Percentiles rank a stretch among this genome's conserved stretches.
These are phyloP conservation scores for Pachyramphus minor DNA, from an alignment of 2,113 vertebrate species.

Conservation along the genomic window DNA sequence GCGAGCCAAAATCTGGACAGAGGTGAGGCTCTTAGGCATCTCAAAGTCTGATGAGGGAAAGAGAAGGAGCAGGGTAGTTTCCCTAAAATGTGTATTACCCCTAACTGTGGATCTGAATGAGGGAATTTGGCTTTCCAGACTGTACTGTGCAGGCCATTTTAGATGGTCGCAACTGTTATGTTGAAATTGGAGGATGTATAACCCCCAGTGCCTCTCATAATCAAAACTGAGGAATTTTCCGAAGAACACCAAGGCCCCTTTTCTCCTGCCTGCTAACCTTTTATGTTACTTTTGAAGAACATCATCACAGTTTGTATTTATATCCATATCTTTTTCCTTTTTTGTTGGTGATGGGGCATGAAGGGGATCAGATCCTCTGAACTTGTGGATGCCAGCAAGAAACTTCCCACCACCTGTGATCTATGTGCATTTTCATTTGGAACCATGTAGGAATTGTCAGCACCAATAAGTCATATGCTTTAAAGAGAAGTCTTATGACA, in stretches of 20 bases:
- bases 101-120: not conserved
- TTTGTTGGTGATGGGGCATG: not conserved
- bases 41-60: not conserved
- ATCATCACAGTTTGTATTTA: not conserved
- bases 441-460: not conserved
- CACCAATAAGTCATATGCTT: not conserved
- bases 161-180: not conserved
- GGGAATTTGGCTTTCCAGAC: not conserved
- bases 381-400: not conserved
- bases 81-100: not conserved
- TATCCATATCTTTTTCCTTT: not conserved
- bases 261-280: not conserved
- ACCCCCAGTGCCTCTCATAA: not conserved
- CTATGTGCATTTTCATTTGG: not conserved
- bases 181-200: not conserved
- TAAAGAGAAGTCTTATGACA: not conserved
- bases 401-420: not conserved
- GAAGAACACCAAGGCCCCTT: not conserved
- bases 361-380: not conserved
- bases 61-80: not conserved
- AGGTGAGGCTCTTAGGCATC: not conserved
- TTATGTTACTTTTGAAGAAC: not conserved
- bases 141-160: not conserved
- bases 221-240: not conserved
- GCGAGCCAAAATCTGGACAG: not conserved